A percentile compares a stretch with the other conserved stretches of the same genome.
These are phyloP conservation scores for Hippolais icterina DNA, from an alignment of 2,113 vertebrate species.

Conservation along the genomic window DNA sequence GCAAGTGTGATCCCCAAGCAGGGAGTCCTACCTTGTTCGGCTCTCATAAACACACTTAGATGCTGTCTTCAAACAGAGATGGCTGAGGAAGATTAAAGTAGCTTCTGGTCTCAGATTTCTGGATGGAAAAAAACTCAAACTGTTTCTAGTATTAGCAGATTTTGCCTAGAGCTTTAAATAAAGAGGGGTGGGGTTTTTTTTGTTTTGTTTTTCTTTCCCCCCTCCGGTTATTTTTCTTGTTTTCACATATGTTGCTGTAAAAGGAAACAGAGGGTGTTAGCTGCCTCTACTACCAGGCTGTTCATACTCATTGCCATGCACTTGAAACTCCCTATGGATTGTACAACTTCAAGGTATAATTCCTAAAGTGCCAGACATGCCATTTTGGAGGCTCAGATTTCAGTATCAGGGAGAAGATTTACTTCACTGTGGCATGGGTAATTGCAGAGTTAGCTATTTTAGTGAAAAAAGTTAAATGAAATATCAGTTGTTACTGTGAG, in stretches of 20 bases:
- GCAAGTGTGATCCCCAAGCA: neutral
- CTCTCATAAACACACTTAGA: neutral
- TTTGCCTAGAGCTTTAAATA: neutral
- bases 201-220: neutral
- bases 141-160: neutral
- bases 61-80: neutral
- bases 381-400: conserved; percentile 28
- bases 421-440: neutral
- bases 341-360: neutral
- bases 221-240: neutral
- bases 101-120: neutral
- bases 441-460: conserved; percentile 39
- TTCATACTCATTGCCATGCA: neutral
- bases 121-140: neutral
- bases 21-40: neutral
- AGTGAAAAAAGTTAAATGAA: conserved; percentile 59
- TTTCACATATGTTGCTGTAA: neutral
- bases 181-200: no score
- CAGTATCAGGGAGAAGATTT: conserved; percentile 7
- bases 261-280: neutral
- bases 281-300: neutral
- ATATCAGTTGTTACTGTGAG: conserved; percentile 47
- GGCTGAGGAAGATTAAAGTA: neutral
- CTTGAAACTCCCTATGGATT: neutral
- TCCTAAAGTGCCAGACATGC: neutral